Conservation (phyloP, 2,888 invertebrate species). For the Macaria liturata region DNA sequence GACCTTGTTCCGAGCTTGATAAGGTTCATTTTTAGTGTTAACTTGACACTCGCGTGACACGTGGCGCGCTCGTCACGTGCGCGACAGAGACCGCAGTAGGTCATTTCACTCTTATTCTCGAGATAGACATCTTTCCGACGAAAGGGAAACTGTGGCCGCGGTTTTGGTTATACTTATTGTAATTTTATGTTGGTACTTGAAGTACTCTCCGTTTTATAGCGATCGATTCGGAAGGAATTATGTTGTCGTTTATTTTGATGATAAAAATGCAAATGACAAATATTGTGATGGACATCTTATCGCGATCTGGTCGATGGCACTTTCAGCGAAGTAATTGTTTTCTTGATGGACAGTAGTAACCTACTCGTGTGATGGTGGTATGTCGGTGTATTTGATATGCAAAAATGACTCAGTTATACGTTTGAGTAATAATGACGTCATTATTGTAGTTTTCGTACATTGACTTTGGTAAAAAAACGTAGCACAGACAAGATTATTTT, state of each 20-base stretch:
- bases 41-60: conserved; percentile 64
- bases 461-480: too few species aligned
- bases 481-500: too few species aligned
- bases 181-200: conserved; percentile 32
- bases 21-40: conserved; percentile 65
- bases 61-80: conserved; percentile 66
- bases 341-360: not conserved
- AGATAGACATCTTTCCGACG: conserved; percentile 69
- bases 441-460: too few species aligned
- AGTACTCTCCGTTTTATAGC: conserved; percentile 8
- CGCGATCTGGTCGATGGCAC: not conserved
- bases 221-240: not conserved
- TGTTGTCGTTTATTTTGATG: conserved; percentile 5
- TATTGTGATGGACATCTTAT: not conserved
- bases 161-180: conserved; percentile 54
- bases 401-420: too few species aligned
- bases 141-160: conserved; percentile 67
- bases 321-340: not conserved
- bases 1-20: conserved; percentile 50
- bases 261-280: not conserved
- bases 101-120: conserved; percentile 58
- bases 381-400: too few species aligned
- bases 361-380: too few species aligned
- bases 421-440: too few species aligned
- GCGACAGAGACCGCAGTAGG: conserved; percentile 53